Base-by-base conservation (phyloP, 2,888 invertebrate genomes). In the Patella depressa region DNA sequence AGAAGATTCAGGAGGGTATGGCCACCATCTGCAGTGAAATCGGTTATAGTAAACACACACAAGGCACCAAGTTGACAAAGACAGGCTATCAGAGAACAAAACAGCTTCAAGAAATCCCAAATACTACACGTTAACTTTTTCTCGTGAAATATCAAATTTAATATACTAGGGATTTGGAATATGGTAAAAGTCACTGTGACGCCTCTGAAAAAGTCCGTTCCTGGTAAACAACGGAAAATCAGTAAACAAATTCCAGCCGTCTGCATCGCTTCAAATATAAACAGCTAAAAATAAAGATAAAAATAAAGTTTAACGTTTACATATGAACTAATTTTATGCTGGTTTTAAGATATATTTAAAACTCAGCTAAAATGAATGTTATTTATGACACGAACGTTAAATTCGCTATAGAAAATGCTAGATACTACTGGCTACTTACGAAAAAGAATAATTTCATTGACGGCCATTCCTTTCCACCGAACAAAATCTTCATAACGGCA, bases 401-500 rank as follows among this genome's bases (percentile, higher is more conserved):
- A 34, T 34, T 34, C 34, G 4, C 34, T 34, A 34, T 5, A 45
- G 45, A 45, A 45, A 7, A 45, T 45, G 9, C 69, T n/a, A 70
- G 34, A 70, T 53, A 59, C 12, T 57, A 19, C n/a, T 53, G 29
- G 7, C 5, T 24, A 84, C 88, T 85, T 86, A 89, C 90, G 73
- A 85, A 80, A 17, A 88, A 57, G 71, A 89, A 85, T 3, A 87
- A 85, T 74, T 81, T 82, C 3, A 88, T 53, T 1, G 86, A 84
- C 2, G 90, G 90, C 90, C 91, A 91, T 74, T 88, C 88, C 73
- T 89, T 88, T 7, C 88, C 89, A 55, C 90, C 90, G 77, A 90
- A 90, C 17, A 90, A 77, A 11, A 86, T 87, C 76, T 88, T 89
- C 85, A 89, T 86, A 72, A 89, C 81, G 54, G 88, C 84, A 78